Evolutionary conservation across 2,113 vertebrate species (phyloP), one percentile per base, ranked within the genome.

Genomic region (Sitta europaea): DNA sequence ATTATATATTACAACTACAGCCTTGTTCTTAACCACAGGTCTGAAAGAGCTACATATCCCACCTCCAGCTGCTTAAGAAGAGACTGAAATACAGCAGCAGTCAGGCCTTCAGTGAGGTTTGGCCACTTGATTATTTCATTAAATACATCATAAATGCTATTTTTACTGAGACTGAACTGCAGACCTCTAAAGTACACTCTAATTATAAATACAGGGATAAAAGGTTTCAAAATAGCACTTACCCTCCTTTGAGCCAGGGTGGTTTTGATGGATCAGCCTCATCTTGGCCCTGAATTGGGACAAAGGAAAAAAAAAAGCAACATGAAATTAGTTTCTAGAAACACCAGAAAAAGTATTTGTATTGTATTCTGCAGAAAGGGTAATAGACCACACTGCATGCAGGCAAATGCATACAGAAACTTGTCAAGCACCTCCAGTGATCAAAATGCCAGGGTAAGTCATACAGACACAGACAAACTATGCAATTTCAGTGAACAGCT

Each of bases 241-340:
- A 99, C 99, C 99, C 98, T 95, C 98, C 98, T 97, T 99, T 99
- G 86, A 98, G 97, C 99, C 99, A 99, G 36, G 98, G 98, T 75
- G 99, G 98, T 94, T 98, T 98, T 16, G 97, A 96, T 16, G 97
- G 96, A 85, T 98, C 98, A 57, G 98, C 98, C 92, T 99, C 98
- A 98, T 98, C 98, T 91, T 97, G 96, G 91, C 96, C 97, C 98
- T 99, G 98, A 91, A 94, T 90, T 59, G 22, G 74, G 27, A 51
- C 18, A 96, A 27, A 15, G 27, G 31, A 55, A 68, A 87, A 90
- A 68, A 87, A 90, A 33, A 86, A 68, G 5, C 2, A 67, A 35
- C 20, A 67, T 4, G 5, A 93, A 80, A 76, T 97, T 80, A 97
- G 36, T 47, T 95, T 91, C 36, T 2, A 1, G 53, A 92, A 95